Base-by-base conservation (phyloP, 2,797 vertebrate genomes). In the Zenarchopterus dispar region DNA sequence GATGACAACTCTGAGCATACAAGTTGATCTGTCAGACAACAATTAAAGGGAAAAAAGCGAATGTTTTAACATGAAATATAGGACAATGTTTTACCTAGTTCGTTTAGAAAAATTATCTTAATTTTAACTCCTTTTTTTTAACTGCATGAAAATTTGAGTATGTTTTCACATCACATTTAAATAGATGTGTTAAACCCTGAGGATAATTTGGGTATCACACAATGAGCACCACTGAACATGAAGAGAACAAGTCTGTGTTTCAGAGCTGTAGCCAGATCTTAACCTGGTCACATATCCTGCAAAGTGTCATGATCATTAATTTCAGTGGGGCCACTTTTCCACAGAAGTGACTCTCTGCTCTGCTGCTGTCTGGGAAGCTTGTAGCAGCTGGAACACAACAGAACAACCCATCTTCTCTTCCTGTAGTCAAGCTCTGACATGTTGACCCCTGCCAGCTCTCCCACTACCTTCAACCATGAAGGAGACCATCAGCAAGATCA, bases 251-350 rank as follows among this genome's bases (percentile, higher is more conserved):
- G 13, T 39, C 13, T 15, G 2, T 39, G 36, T 13, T 39, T 39
- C 36, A 15, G 36, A 39, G 36, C 36, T 15, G 36, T 39, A 39
- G 55, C 49, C 73, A 76, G 81, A 77, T 77, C 50, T 64, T 24
- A 73, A 46, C 67, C 8, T 19, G 68, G 81, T 85, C 84, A 83
- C 31, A 75, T 86, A 60, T 62, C 64, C 80, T 87, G 80, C 63
- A 72, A 52, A 58, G 57, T 56, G 84, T 85, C 81, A 84, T 45
- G 80, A 76, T 85, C 71, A 67, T 85, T 87, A 77, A 78, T 77
- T 61, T 85, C 68, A 48, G 67, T 50, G 84, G 80, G 75, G 78
- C 72, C 33, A 11, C 33, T 36, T 36, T 36, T 13, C 33, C 33
- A 36, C 33, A 36, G 33, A 36, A 36, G 9, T 11, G 44, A 51